phyloP scores from a whole-genome alignment of 2,113 vertebrate species.

The Planiliza haematocheilus region DNA sequence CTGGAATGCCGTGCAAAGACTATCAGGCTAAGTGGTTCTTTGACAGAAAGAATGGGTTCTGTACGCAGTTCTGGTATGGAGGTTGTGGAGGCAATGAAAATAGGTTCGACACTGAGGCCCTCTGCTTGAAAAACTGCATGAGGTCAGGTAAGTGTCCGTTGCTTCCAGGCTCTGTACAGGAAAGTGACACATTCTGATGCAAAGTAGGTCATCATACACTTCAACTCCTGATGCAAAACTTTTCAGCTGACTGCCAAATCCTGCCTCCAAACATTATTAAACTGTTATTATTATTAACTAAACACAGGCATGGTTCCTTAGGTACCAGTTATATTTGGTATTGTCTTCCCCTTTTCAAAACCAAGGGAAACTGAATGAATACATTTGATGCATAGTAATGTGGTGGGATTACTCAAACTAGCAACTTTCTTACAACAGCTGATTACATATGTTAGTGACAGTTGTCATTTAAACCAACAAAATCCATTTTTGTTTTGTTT shows the following conservation, averaged over 20 bases:
- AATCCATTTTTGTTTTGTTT: too few species aligned
- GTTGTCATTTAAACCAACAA: too few species aligned
- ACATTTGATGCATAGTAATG: too few species aligned
- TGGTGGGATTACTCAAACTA: too few species aligned
- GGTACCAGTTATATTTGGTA: too few species aligned
- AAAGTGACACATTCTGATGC: not conserved
- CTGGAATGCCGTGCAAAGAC: conserved; percentile 87
- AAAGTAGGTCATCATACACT: not conserved
- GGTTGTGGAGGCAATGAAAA: conserved; percentile 89
- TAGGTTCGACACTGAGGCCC: conserved; percentile 88
- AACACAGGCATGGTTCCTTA: too few species aligned
- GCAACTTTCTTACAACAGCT: too few species aligned
- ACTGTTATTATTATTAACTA: too few species aligned
- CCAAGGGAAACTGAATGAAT: too few species aligned
- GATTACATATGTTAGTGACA: too few species aligned
- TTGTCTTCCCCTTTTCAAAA: too few species aligned
- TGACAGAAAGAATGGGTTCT: conserved; percentile 88
- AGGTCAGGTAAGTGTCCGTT: conserved; percentile 83
- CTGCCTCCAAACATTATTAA: not conserved
- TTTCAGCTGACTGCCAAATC: not conserved
- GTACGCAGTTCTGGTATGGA: conserved; percentile 89
- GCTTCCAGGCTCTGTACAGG: conserved; percentile 10
- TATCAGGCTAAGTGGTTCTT: conserved; percentile 91
- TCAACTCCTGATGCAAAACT: not conserved
- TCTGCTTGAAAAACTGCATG: conserved; percentile 85